Percentiles rank a stretch among this genome's conserved stretches.
Conservation (phyloP, 2,797 vertebrate genomes). For the Pseudomugil tenellus region DNA sequence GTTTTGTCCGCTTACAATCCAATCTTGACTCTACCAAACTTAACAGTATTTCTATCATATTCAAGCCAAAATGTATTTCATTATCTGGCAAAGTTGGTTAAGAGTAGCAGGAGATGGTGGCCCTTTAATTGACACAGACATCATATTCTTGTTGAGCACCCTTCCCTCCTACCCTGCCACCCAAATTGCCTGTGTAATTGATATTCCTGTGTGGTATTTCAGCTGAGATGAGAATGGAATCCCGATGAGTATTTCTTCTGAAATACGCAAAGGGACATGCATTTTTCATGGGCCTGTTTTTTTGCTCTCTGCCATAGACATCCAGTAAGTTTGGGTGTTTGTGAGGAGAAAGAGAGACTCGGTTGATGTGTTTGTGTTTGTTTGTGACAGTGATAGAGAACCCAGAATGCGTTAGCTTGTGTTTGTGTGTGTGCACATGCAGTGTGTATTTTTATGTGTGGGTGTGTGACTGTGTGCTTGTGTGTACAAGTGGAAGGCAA, state of each 20-base stretch:
- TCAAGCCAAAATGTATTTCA: constrained; percentile 39
- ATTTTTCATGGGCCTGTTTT: constrained; percentile 79
- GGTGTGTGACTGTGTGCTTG: constrained; percentile 7
- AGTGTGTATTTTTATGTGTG: constrained; percentile 21
- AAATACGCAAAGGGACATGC: constrained; percentile 75
- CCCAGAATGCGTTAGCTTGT: constrained; percentile 48
- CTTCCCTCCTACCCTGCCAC: constrained; percentile 53
- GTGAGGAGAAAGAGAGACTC: constrained; percentile 41
- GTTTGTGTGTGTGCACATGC: constrained; percentile 27
- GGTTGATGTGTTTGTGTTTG: constrained; percentile 64
- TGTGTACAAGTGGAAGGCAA: constrained; percentile 13
- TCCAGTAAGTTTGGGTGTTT: constrained; percentile 53
- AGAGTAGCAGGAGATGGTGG: constrained; percentile 45
- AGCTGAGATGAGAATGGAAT: constrained; percentile 71
- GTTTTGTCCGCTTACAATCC: neutral
- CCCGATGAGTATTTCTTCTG: constrained; percentile 77
- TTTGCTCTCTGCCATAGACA: constrained; percentile 63
- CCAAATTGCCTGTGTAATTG: constrained; percentile 75
- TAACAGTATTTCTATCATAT: constrained; percentile 29
- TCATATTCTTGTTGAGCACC: constrained; percentile 46
- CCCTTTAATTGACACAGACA: constrained; percentile 65
- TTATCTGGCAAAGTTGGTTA: constrained; percentile 38
- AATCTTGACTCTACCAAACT: constrained; percentile 32
- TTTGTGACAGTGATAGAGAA: constrained; percentile 52
- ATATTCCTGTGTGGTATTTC: constrained; percentile 77